Evolutionary conservation across 2,888 invertebrate genomes (phyloP), one percentile per base, ranked within the genome.

Genomic region (Anthrax anthrax): DNA sequence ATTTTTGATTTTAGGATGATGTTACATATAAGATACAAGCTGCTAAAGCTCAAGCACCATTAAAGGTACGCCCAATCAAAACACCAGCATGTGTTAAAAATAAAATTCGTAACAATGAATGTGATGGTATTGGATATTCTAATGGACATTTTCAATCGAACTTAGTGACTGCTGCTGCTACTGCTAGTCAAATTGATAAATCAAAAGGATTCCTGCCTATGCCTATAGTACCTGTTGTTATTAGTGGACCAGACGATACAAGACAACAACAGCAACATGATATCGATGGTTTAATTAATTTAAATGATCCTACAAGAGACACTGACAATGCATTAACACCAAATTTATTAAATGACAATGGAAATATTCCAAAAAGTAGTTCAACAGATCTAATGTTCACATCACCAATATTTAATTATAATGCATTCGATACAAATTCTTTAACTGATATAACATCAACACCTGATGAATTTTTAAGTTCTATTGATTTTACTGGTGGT

Each of bases 31-130:
- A 84, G 67, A 82, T 91, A 13, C 71, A 78, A 50, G 74, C 75
- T 42, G 81, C 86, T 1, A 67, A 89, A 38, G 74, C 76, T 23
- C 76, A 80, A 53, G 85, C 84, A 0, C 92, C 92, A 0, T 68
- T 89, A 2, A 75, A 77, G 51, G 72, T 83, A 50, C 73, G 76
- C 54, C 76, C 77, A 2, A 72, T 75, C 48, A 79, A 80, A 67
- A 74, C 77, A 13, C 80, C 81, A 39, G 70, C 76, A 27, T 73
- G 76, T 57, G 65, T 80, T 4, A 60, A 60, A 19, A 55, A 51
- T 17, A 57, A 62, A 50, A 61, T 62, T 1, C 55, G 61, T 32
- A 8, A 23, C 5, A 23, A 23, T 23, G 4, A 6, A 23, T 23
- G 3, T 37, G 10, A 37, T 37, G 4, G 4, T 16, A 37, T 16